These are phyloP conservation scores for Heliconius nattereri DNA, from an alignment of 1,140 invertebrate species.

Conservation along the genomic window DNA sequence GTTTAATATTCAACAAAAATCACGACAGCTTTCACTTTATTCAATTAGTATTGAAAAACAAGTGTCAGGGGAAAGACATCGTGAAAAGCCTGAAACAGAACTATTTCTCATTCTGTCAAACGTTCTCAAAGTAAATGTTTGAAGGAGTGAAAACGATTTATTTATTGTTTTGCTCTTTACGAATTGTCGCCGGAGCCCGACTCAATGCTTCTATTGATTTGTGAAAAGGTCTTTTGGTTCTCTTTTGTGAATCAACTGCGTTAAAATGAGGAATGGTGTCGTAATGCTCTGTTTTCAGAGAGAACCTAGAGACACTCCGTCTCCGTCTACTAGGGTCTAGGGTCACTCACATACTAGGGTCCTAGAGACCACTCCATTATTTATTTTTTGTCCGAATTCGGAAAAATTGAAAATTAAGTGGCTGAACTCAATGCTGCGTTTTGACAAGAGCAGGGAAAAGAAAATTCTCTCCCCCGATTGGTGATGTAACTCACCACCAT, in stretches of 20 bases:
- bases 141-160: constrained; percentile 30
- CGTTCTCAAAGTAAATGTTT: constrained; percentile 31
- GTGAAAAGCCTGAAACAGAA: constrained; percentile 23
- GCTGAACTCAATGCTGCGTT: too few relatives aligned
- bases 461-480: too few relatives aligned
- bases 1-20: background rate
- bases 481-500: too few relatives aligned
- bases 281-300: too few relatives aligned
- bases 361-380: too few relatives aligned
- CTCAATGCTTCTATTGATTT: constrained; percentile 24
- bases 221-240: background rate
- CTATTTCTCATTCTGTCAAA: constrained; percentile 37
- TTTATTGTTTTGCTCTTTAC: constrained; percentile 29
- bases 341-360: too few relatives aligned
- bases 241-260: background rate
- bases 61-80: background rate
- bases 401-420: too few relatives aligned
- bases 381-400: too few relatives aligned
- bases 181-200: constrained; percentile 7
- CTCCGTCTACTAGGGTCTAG: too few relatives aligned
- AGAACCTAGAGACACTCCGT: too few relatives aligned
- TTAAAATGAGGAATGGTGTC: too few relatives aligned
- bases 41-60: constrained; percentile 25
- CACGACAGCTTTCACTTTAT: constrained; percentile 9
- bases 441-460: too few relatives aligned